Evolutionary conservation across 2,888 invertebrate genomes (phyloP).

Genomic region (Therioaphis trifolii): DNA sequence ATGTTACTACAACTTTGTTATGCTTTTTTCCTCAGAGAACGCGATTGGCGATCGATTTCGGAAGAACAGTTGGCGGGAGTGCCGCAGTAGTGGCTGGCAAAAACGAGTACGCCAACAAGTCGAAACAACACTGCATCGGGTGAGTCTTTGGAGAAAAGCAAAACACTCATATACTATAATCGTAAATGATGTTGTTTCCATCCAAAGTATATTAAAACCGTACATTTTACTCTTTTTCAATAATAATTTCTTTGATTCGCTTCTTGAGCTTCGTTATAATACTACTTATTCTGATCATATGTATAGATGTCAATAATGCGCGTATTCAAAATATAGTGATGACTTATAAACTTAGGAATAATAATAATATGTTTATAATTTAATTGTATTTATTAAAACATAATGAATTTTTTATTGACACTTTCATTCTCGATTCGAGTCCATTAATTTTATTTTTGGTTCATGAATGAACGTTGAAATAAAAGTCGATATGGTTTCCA

Average conservation of each 20-base stretch:
- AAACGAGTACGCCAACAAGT: background rate
- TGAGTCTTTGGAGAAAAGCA: slow-evolving; percentile 17
- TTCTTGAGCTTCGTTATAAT: too few species aligned
- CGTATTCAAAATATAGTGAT: background rate
- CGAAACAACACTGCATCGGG: background rate
- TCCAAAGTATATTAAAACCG: too few species aligned
- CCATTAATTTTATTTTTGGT: slow-evolving; percentile 19
- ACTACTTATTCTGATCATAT: too few species aligned
- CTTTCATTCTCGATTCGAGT: background rate
- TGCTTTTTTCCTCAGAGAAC: slow-evolving; percentile 43
- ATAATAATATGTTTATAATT: slow-evolving; percentile 23
- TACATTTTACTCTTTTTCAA: too few species aligned
- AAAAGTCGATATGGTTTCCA: too few species aligned
- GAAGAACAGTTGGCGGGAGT: slow-evolving; percentile 18
- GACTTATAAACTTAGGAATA: background rate
- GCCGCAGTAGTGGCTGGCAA: background rate
- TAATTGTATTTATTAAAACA: background rate
- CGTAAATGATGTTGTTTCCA: too few species aligned
- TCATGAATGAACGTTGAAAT: too few species aligned
- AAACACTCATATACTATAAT: too few species aligned
- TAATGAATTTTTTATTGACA: slow-evolving; percentile 9
- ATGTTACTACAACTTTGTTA: background rate
- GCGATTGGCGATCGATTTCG: slow-evolving; percentile 40
- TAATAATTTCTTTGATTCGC: too few species aligned
- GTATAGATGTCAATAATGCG: slow-evolving; percentile 19